Evolutionary conservation across 1,140 invertebrate species (phyloP).

Genomic region (Phymorhynchus buccinoides): DNA sequence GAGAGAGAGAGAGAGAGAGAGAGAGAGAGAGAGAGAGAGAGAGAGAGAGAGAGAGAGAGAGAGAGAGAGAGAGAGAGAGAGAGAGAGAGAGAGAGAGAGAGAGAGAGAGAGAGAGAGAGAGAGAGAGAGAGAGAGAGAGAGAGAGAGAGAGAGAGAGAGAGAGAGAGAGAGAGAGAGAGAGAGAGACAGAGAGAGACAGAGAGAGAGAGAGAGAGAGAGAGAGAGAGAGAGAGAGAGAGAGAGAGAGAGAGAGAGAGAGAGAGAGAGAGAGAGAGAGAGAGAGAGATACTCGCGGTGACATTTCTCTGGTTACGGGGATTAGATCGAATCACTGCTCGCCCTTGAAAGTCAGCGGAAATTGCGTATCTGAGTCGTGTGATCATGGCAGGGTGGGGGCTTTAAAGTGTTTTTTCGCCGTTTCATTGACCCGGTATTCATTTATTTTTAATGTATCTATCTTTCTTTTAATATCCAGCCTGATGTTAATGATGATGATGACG

Average conservation of each 20-base stretch:
- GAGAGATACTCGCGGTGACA: neutral
- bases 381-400: neutral
- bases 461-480: neutral
- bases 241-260: slow-evolving; percentile 27
- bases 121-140: neutral
- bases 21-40: neutral
- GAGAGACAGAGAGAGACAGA: neutral
- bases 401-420: neutral
- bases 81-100: neutral
- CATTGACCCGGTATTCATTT: neutral
- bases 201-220: neutral
- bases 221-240: neutral
- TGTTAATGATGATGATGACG: too few relatives aligned
- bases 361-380: too few relatives aligned
- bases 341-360: too few relatives aligned
- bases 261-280: slow-evolving; percentile 20
- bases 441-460: neutral
- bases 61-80: neutral
- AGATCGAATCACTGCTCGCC: too few relatives aligned
- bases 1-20: neutral
- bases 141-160: neutral
- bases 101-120: neutral
- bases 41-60: neutral
- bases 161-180: neutral
- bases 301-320: neutral